Evolutionary conservation across 2,113 vertebrate species (phyloP), one percentile per base, ranked within the genome.

Genomic region (Tringa solitaria): DNA sequence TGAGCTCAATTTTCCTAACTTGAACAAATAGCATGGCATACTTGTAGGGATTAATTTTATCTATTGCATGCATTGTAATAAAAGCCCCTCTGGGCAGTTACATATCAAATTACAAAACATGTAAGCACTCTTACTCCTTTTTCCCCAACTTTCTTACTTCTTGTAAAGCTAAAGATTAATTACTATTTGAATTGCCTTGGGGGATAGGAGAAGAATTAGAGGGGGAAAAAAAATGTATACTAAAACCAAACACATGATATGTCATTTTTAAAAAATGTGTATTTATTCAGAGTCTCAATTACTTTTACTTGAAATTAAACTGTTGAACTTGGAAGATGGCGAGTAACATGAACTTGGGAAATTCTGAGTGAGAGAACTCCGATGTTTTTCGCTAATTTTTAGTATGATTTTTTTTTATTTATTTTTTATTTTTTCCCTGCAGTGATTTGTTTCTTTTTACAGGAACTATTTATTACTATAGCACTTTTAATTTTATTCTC

Each of bases 21-120:
- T 88, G 93, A 95, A 92, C 75, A 93, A 93, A 91, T 90, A 96
- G 88, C 83, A 86, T 0, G 0, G 26, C 1, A 0, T 76, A 86
- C 82, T 95, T 94, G 85, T 90, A 93, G 14, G 92, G 96, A 97
- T 97, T 97, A 94, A 83, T 95, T 94, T 93, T 94, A 93, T 94
- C 92, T 96, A 21, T 65, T 86, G 59, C 41, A 50, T 65, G 59
- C 59, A 92, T 94, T 96, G 88, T 95, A 93, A 93, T 94, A 97
- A 95, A 90, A 94, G 18, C n/a, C 79, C 94, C 79, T 73, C 59
- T 93, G 83, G 92, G 90, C 53, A 92, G 83, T 73, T 93, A 88
- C 92, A 73, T 87, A 95, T 74, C 90, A 90, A 94, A 96, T 95
- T 97, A 92, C 63, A 92, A 91, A 90, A 94, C 0, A 20, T 88